Base-by-base conservation (phyloP, 2,888 invertebrate genomes). In the Atrina japonica region DNA sequence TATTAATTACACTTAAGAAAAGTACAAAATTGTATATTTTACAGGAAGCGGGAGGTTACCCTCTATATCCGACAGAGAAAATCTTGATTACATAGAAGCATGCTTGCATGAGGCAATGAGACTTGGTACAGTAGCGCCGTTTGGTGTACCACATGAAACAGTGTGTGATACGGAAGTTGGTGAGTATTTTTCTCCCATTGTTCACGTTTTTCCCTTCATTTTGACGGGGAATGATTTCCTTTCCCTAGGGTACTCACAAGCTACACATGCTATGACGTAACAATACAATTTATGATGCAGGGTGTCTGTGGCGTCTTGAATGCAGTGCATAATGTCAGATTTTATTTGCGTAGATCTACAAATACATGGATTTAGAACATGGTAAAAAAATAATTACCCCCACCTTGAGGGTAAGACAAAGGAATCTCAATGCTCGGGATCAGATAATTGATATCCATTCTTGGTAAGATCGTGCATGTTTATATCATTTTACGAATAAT, bases 91-190 rank as follows among this genome's bases (percentile, higher is more conserved):
- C 73, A 81, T 77, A 9, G 83, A 84, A 43, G 85, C 84, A 25
- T 75, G 80, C 11, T 58, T 85, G 7, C 75, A 81, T 61, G 86
- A 86, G 60, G 73, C 71, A n/a, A 79, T 86, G 81, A 71, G 86
- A 52, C 35, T 85, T 56, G 49, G 64, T 7, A 56, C 75, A 6
- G 75, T 79, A 6, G 70, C 66, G 2, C 83, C 85, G 0, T 16
- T 78, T 11, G 82, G 81, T 2, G 3, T 84, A 0, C 73, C 81
- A 0, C 83, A 82, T 50, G 52, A 43, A 6, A 74, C 83, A 1
- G 67, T 75, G 7, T 77, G 77, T 66, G 84, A 85, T 55, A 78
- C 82, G 7, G 66, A 63, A 18, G 58, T 85, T 23, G 75, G 84
- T 82, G 69, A 68, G 76, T 67, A 21, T 16, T 40, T 56, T 2